Evolutionary conservation across 2,113 vertebrate genomes (phyloP).

Genomic region (Electrona antarctica): DNA sequence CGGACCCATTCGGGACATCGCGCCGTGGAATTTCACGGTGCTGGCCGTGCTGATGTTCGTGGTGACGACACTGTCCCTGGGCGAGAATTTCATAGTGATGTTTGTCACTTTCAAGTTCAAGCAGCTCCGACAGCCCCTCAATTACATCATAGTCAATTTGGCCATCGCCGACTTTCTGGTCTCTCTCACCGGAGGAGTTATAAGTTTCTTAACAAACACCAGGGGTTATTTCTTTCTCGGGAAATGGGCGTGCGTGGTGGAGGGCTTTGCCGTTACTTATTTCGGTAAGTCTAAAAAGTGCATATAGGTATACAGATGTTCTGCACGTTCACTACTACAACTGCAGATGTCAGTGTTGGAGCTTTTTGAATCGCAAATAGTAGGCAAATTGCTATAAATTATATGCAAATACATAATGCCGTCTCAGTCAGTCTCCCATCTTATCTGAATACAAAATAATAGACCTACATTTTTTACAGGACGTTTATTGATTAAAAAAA

Average conservation of each 20-base stretch:
- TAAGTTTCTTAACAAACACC: slow-evolving; percentile 87
- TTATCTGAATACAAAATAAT: not conserved
- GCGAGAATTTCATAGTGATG: slow-evolving; percentile 89
- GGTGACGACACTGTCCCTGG: slow-evolving; percentile 84
- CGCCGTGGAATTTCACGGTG: slow-evolving; percentile 87
- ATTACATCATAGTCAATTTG: slow-evolving; percentile 90
- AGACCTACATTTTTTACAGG: not conserved
- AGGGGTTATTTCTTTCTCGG: slow-evolving; percentile 91
- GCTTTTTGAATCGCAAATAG: slow-evolving; percentile 1
- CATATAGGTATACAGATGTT: not conserved
- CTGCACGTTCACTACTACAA: not conserved
- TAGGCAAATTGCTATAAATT: not conserved
- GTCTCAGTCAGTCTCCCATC: not conserved
- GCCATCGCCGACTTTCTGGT: slow-evolving; percentile 89
- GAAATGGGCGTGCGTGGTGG: slow-evolving; percentile 86
- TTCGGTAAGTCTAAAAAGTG: slow-evolving; percentile 83
- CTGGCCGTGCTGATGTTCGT: slow-evolving; percentile 86
- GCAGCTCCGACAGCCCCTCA: slow-evolving; percentile 86
- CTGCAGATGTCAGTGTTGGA: slow-evolving; percentile 40
- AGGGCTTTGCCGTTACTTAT: slow-evolving; percentile 91
- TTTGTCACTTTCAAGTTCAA: slow-evolving; percentile 88
- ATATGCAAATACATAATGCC: not conserved
- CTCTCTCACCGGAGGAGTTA: slow-evolving; percentile 83
- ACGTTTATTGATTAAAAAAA: too few species aligned
- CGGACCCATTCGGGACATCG: slow-evolving; percentile 77